These are phyloP conservation scores for Cyrtodaria siliqua DNA, from an alignment of 2,888 invertebrate genomes.

Conservation along the genomic window DNA sequence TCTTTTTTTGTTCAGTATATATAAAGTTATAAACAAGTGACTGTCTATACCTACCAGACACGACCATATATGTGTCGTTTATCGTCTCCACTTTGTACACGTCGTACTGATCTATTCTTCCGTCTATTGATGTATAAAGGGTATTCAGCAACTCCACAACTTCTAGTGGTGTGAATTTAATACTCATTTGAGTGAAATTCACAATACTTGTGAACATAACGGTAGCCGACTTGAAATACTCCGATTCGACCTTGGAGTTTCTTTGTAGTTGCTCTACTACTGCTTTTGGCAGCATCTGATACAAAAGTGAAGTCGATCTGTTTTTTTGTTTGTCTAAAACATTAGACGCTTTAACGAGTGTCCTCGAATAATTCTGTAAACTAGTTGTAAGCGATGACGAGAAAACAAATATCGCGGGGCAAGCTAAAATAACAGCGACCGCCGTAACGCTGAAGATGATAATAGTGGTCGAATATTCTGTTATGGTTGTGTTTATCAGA, in stretches of 20 bases:
- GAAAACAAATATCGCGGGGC: constrained; percentile 59
- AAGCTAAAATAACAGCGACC: constrained; percentile 53
- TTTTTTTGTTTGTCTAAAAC: constrained; percentile 66
- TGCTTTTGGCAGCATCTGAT: constrained; percentile 74
- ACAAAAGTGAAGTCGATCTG: constrained; percentile 66
- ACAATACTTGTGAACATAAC: constrained; percentile 72
- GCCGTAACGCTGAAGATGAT: constrained; percentile 50
- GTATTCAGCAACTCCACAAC: constrained; percentile 67
- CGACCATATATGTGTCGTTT: constrained; percentile 76
- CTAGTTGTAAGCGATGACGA: constrained; percentile 62
- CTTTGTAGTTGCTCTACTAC: constrained; percentile 68
- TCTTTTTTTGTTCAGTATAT: too few relatives aligned
- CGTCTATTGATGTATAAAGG: constrained; percentile 69
- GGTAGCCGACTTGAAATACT: constrained; percentile 72
- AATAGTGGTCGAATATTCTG: constrained; percentile 86
- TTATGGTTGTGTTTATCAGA: constrained; percentile 58
- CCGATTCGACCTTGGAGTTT: constrained; percentile 65
- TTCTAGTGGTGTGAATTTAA: constrained; percentile 59
- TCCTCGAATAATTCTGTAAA: constrained; percentile 73
- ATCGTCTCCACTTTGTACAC: constrained; percentile 78
- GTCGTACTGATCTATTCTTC: constrained; percentile 63
- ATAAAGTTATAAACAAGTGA: too few relatives aligned
- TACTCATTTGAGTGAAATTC: constrained; percentile 60
- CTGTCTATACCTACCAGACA: constrained; percentile 65
- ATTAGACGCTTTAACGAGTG: constrained; percentile 69